Conservation (phyloP, 1,140 invertebrate genomes). For the Heliothis virescens region DNA sequence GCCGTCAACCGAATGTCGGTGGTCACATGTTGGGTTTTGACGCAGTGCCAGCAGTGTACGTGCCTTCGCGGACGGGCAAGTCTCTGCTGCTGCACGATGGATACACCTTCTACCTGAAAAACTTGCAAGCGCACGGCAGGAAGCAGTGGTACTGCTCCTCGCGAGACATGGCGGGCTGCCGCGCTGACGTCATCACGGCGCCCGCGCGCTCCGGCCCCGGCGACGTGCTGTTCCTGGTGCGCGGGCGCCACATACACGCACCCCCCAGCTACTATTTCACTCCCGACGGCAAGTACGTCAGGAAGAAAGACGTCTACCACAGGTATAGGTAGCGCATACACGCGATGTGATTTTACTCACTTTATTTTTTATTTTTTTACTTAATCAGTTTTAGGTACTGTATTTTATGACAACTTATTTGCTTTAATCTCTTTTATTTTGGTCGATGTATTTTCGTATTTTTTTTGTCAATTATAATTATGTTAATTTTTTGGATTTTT, state of each 20-base stretch:
- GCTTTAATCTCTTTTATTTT: constrained; percentile 43
- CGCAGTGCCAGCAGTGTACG: constrained; percentile 80
- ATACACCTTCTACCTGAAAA: constrained; percentile 84
- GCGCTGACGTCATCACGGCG: constrained; percentile 82
- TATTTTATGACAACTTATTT: neutral
- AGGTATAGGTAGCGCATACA: constrained; percentile 73
- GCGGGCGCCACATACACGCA: constrained; percentile 77
- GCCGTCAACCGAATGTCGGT: constrained; percentile 50
- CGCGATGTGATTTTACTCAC: constrained; percentile 46
- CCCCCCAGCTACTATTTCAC: constrained; percentile 82
- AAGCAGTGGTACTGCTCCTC: constrained; percentile 85
- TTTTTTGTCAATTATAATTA: constrained; percentile 7
- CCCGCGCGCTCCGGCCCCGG: constrained; percentile 67
- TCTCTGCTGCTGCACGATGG: constrained; percentile 79
- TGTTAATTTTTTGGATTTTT: neutral
- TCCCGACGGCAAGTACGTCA: constrained; percentile 81
- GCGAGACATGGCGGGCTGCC: constrained; percentile 79
- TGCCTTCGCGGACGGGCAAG: constrained; percentile 83
- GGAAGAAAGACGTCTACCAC: constrained; percentile 79
- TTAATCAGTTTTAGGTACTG: constrained; percentile 50
- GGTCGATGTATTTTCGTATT: constrained; percentile 16
- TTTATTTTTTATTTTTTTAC: constrained; percentile 52
- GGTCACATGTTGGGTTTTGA: constrained; percentile 62
- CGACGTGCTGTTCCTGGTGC: constrained; percentile 77
- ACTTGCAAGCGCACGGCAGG: constrained; percentile 78